Evolutionary conservation across 2,113 vertebrate species (phyloP).

Genomic region (Oncorhynchus keta): DNA sequence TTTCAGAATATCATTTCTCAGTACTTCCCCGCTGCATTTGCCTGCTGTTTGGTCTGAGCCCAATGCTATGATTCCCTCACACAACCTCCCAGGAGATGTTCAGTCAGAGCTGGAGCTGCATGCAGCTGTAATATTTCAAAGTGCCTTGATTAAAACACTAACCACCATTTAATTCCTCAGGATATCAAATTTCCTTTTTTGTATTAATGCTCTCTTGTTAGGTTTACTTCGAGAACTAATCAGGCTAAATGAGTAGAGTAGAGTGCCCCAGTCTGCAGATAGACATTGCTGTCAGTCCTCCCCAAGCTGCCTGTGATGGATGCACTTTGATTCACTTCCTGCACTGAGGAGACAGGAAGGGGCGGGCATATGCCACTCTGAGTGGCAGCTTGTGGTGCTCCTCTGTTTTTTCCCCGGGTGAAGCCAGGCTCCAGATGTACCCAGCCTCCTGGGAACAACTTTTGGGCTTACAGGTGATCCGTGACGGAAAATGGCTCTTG

Average conservation of each 20-base stretch:
- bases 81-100: neutral
- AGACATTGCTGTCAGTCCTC: neutral
- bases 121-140: conserved; percentile 28
- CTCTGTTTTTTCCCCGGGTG: neutral
- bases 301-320: neutral
- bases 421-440: neutral
- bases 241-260: conserved; percentile 23
- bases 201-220: conserved; percentile 44
- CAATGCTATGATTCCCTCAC: neutral
- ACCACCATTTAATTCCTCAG: conserved; percentile 38
- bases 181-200: conserved; percentile 32
- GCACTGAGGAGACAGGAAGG: conserved; percentile 2
- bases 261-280: neutral
- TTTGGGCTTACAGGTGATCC: conserved; percentile 8
- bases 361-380: conserved; percentile 7
- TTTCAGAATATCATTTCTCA: neutral
- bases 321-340: conserved; percentile 7
- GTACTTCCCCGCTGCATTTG: neutral
- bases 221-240: conserved; percentile 36
- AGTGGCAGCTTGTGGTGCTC: conserved; percentile 4
- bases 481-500: conserved; percentile 1
- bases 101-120: conserved; percentile 4
- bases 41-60: neutral
- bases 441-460: neutral
- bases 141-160: conserved; percentile 45